A percentile compares a stretch with the other conserved stretches of the same genome.
These are phyloP conservation scores for Indri indri DNA, from an alignment of 2,113 vertebrate species.

Conservation along the genomic window DNA sequence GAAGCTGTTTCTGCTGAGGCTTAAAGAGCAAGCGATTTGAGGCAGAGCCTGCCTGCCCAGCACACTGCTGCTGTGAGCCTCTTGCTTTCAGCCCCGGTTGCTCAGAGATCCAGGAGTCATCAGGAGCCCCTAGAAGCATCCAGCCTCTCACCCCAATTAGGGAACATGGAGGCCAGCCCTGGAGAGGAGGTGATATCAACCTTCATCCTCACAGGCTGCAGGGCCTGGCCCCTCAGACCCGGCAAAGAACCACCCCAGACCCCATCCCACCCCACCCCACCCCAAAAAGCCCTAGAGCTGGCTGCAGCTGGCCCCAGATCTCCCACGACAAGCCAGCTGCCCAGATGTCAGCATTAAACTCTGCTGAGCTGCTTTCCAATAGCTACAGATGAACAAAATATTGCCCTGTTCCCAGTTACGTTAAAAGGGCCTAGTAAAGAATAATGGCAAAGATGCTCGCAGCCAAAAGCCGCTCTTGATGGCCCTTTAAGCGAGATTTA, in stretches of 20 bases:
- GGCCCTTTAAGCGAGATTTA: constrained; percentile 86
- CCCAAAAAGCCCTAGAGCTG: not conserved
- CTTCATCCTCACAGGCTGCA: not conserved
- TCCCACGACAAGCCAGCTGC: not conserved
- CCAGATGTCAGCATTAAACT: constrained; percentile 39
- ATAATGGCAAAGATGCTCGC: constrained; percentile 80
- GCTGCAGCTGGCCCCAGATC: not conserved
- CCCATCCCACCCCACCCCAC: not conserved
- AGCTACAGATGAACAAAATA: constrained; percentile 82
- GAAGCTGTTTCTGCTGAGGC: not conserved
- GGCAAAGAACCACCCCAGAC: not conserved
- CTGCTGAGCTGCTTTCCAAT: constrained; percentile 63
- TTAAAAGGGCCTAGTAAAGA: constrained; percentile 85
- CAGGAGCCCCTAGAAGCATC: not conserved
- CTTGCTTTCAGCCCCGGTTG: not conserved
- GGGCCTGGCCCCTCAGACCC: not conserved
- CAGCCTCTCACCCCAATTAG: not conserved
- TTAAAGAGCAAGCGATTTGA: not conserved
- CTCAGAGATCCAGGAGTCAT: not conserved
- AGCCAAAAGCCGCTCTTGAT: constrained; percentile 84
- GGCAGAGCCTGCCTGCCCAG: not conserved
- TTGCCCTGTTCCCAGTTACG: constrained; percentile 79
- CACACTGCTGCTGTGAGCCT: not conserved
- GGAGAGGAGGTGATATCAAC: not conserved
- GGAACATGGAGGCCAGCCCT: not conserved